phyloP scores from a whole-genome alignment of 2,797 vertebrate genomes.

The Urophycis tenuis region DNA sequence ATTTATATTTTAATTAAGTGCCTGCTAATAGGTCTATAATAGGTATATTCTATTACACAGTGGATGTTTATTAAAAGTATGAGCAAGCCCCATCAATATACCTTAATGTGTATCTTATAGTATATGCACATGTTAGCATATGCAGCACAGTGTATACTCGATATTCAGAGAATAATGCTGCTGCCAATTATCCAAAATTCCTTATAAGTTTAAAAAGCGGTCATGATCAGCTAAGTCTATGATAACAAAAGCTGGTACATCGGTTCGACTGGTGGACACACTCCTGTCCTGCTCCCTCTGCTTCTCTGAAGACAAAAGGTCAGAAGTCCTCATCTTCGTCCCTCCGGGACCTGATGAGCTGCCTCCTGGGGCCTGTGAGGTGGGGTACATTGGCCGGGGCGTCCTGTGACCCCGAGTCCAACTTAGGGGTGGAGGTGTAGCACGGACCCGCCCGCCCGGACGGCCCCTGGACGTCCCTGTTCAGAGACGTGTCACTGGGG shows the following conservation, averaged over 20 bases:
- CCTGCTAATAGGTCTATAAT: constrained; percentile 20
- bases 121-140: constrained; percentile 22
- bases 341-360: constrained; percentile 67
- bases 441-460: constrained; percentile 56
- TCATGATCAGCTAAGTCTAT: not conserved
- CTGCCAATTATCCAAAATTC: constrained; percentile 19
- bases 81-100: constrained; percentile 13
- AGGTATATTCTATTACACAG: constrained; percentile 18
- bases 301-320: constrained; percentile 17
- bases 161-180: constrained; percentile 29
- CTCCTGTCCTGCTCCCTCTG: constrained; percentile 31
- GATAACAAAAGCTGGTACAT: constrained; percentile 38
- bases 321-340: constrained; percentile 66
- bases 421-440: constrained; percentile 81
- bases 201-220: constrained; percentile 26
- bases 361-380: constrained; percentile 66
- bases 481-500: constrained; percentile 51
- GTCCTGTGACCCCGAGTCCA: constrained; percentile 52
- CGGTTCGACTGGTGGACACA: constrained; percentile 19
- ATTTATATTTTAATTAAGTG: constrained; percentile 12
- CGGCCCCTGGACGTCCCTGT: constrained; percentile 53
- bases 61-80: constrained; percentile 23
- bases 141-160: constrained; percentile 23
- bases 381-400: constrained; percentile 51
- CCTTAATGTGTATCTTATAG: constrained; percentile 16